Conservation (phyloP, 1,140 invertebrate genomes). For the Drosophila nikananu region DNA sequence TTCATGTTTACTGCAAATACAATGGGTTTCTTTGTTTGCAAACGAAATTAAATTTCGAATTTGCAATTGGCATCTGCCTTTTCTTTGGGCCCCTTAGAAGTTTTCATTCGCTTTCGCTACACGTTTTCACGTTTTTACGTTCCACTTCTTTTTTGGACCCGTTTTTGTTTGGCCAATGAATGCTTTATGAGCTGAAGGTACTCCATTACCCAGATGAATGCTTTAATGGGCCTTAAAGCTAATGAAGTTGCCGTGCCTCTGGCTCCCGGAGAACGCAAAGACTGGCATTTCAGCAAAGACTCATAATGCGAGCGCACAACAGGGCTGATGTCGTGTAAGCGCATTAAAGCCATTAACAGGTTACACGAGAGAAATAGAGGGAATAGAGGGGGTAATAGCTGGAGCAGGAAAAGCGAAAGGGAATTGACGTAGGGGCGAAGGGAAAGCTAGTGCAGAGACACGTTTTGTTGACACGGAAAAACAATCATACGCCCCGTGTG, state of each 20-base stretch:
- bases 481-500: slow-evolving; percentile 59
- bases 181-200: slow-evolving; percentile 42
- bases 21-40: slow-evolving; percentile 25
- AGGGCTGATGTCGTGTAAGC: slow-evolving; percentile 56
- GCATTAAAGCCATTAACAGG: slow-evolving; percentile 63
- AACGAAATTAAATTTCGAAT: slow-evolving; percentile 45
- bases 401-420: slow-evolving; percentile 19
- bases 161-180: slow-evolving; percentile 42
- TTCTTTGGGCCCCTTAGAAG: background rate
- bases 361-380: slow-evolving; percentile 13
- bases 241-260: slow-evolving; percentile 27
- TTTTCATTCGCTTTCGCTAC: slow-evolving; percentile 15
- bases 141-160: slow-evolving; percentile 29
- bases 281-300: slow-evolving; percentile 15
- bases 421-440: background rate
- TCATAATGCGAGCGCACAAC: slow-evolving; percentile 37
- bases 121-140: slow-evolving; percentile 34
- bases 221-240: slow-evolving; percentile 48
- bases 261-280: background rate
- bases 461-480: slow-evolving; percentile 54
- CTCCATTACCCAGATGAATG: slow-evolving; percentile 51
- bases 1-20: slow-evolving; percentile 22
- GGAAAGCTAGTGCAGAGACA: slow-evolving; percentile 27
- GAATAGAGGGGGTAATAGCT: background rate
- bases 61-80: slow-evolving; percentile 22